These are phyloP conservation scores for Heliothis peltigera DNA, from an alignment of 2,888 invertebrate genomes.

Conservation along the genomic window DNA sequence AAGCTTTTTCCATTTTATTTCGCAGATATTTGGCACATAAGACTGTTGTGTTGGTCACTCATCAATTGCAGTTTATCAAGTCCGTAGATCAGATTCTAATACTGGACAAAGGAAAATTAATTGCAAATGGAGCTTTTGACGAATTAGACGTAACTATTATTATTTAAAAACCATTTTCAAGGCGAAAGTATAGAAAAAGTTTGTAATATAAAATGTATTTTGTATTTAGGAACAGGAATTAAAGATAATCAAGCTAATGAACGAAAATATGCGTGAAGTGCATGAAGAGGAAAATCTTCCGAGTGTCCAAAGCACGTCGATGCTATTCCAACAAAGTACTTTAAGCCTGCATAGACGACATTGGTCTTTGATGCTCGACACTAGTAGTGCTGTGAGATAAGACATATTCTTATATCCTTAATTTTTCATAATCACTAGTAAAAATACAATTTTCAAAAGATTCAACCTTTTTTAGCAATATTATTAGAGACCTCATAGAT, in stretches of 20 bases:
- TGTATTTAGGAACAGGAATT: conserved; percentile 74
- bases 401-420: neutral
- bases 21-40: conserved; percentile 90
- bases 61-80: conserved; percentile 95
- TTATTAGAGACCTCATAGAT: too few species aligned
- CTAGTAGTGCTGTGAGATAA: conserved; percentile 71
- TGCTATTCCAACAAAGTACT: conserved; percentile 69
- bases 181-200: neutral
- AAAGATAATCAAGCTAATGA: conserved; percentile 80
- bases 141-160: conserved; percentile 76
- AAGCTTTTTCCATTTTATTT: conserved; percentile 1
- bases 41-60: conserved; percentile 94
- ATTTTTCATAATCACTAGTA: neutral
- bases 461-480: too few species aligned
- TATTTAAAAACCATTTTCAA: neutral
- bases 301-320: conserved; percentile 63
- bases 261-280: conserved; percentile 78
- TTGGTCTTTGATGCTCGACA: conserved; percentile 76
- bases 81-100: conserved; percentile 90
- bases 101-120: conserved; percentile 80
- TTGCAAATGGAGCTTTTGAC: conserved; percentile 79
- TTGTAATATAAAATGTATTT: neutral
- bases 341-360: conserved; percentile 75
- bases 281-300: conserved; percentile 71
- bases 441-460: too few species aligned